Conservation (phyloP, 2,797 vertebrate species). For the Pogoniulus pusillus region DNA sequence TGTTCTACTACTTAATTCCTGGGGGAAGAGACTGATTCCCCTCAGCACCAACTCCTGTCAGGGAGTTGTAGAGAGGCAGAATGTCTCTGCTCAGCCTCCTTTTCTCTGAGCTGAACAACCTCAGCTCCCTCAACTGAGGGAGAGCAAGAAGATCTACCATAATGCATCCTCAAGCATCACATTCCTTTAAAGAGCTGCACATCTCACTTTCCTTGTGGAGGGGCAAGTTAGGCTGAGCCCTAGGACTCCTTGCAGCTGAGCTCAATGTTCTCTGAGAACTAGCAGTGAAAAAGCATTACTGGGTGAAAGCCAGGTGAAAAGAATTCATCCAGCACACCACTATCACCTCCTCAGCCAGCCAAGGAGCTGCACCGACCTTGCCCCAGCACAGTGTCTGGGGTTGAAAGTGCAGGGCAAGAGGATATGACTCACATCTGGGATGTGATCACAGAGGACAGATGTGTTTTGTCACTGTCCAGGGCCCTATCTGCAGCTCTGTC, state of each 20-base stretch:
- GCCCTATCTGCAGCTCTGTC: not conserved
- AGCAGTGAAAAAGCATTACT: not conserved
- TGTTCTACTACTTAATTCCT: not conserved
- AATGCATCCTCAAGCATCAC: not conserved
- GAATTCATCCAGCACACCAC: not conserved
- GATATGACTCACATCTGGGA: constrained; percentile 53
- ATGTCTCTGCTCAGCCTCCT: no score
- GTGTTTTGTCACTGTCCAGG: not conserved
- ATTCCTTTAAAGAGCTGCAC: not conserved
- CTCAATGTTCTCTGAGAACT: not conserved
- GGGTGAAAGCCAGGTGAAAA: not conserved
- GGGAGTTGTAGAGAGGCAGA: not conserved
- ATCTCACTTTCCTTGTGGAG: accelerated
- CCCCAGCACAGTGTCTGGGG: not conserved
- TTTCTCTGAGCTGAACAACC: no score
- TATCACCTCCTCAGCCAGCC: accelerated
- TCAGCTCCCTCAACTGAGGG: no score
- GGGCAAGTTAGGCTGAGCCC: not conserved
- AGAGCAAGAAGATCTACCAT: not conserved
- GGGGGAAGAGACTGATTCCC: not conserved
- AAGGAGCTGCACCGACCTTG: constrained; percentile 22
- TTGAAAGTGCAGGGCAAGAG: not conserved
- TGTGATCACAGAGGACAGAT: not conserved
- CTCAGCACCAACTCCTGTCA: not conserved
- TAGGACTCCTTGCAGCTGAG: not conserved